phyloP scores from a whole-genome alignment of 1,140 invertebrate species.

The Ephestia elutella region DNA sequence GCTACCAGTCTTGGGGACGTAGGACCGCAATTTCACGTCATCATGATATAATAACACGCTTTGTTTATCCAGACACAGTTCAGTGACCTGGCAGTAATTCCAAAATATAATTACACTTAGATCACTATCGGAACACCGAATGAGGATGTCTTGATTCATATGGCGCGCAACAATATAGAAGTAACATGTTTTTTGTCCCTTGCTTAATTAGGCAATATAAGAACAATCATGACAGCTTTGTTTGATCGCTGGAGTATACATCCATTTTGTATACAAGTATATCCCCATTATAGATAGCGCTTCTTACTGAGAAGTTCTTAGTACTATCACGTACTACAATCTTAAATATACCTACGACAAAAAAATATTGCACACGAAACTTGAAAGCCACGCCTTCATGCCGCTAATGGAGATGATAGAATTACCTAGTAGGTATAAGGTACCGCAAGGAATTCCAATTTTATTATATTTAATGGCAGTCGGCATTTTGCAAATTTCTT shows the following conservation, averaged over 20 bases:
- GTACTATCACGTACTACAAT: too few relatives aligned
- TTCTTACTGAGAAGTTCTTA: too few relatives aligned
- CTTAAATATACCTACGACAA: too few relatives aligned
- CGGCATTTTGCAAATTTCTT: too few relatives aligned
- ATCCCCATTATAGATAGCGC: background rate
- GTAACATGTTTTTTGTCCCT: constrained; percentile 33
- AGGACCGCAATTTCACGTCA: background rate
- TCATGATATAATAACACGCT: constrained; percentile 14
- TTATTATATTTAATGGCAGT: background rate
- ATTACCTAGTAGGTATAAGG: too few relatives aligned
- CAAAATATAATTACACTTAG: constrained; percentile 46
- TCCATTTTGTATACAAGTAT: background rate
- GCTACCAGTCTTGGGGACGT: background rate
- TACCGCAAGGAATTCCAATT: background rate
- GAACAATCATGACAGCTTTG: constrained; percentile 22
- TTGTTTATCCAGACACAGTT: constrained; percentile 25
- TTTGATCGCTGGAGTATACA: constrained; percentile 21
- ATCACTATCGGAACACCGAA: constrained; percentile 45
- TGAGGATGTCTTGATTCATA: constrained; percentile 48
- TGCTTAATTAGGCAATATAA: constrained; percentile 26
- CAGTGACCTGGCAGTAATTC: constrained; percentile 42
- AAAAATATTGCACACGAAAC: background rate
- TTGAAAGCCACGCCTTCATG: background rate
- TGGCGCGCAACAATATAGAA: constrained; percentile 24
- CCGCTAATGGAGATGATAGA: background rate